Evolutionary conservation across 2,888 invertebrate species (phyloP), one percentile per base, ranked within the genome.

Genomic region (Rhorus exstirpatorius): DNA sequence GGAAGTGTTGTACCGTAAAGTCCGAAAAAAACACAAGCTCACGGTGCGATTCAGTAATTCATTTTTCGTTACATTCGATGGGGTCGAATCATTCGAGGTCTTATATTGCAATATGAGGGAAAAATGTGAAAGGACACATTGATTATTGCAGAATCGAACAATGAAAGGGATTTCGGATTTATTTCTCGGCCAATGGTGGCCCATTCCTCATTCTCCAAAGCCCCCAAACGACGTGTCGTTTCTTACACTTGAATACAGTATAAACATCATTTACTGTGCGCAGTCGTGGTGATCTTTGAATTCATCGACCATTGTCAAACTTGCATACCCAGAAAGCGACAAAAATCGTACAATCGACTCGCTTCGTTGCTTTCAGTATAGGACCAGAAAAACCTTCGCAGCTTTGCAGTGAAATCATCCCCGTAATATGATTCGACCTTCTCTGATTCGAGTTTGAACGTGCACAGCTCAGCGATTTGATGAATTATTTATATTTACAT

Each of bases 21-120:
- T 90, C 89, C 87, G 87, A 88, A 88, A 89, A 89, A 89, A 88
- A 88, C 88, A 87, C 90, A 89, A 44, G 19, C 63, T 19, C 51
- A 60, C 70, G 44, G 21, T 21, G 60, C 6, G 41, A 14, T 51
- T 67, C 41, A n/a, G 21, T 49, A 65, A 76, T n/a, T 75, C 41
- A 82, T 83, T 81, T 83, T 78, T 67, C 61, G 17, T 38, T 58
- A 19, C 12, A 17, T 26, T 14, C 12, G 10, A 10, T 46, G 31
- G 55, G 60, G 24, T 19, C 44, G 38, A 17, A 83, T 79, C 70
- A 79, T 72, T 74, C 77, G 38, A 71, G 51, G 65, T 70, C 83
- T 83, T 81, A 80, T 83, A 72, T 74, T 17, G 21, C 63, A 21
- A 79, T 81, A 74, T 61, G 71, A 80, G 78, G 67, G 31, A 21